Base-by-base conservation (phyloP, 2,113 vertebrate genomes). In the Equus przewalskii region DNA sequence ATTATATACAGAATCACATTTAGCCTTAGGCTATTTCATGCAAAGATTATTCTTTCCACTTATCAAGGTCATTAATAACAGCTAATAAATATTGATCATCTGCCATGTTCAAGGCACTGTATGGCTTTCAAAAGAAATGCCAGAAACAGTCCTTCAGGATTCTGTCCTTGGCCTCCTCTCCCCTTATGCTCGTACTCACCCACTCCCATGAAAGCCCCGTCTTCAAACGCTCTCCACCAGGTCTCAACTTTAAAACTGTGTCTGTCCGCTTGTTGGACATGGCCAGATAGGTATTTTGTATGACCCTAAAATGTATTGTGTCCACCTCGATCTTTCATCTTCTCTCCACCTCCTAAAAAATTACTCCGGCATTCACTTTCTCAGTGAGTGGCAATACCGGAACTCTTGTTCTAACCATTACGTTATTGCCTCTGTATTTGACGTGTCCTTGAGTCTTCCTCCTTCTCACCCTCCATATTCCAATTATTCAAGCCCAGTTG, bases 21-120 rank as follows among this genome's bases (percentile, higher is more conserved):
- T 97, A 65, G 72, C 7, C 60, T 88, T 73, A 78, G 78, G 46
- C 51, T 85, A 28, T 92, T 94, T 92, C 49, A 88, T 89, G 41
- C 58, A 87, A 70, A 87, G 18, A 82, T 81, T 80, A 80, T 75
- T 94, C 58, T 89, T 33, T 58, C n/a, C 18, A 54, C 28, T 91
- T 84, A 79, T 6, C 58, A 80, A 92, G 44, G 30, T 90, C 69
- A n/a, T 93, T 60, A 65, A 16, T 86, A 94, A 56, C 5, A 87
- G 19, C 78, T 64, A 82, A 6, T 33, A 82, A 86, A 12, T 21
- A 60, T 26, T 62, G 56, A 46, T 94, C 62, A 56, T n/a, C 51
- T 85, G 14, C 41, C 19, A 9, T 88, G 49, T 69, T 65, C 26
- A 62, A 92, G 72, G 36, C 14, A 44, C 22, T 51, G 13, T 36